Percentiles rank a stretch among this genome's conserved stretches.
phyloP scores from a whole-genome alignment of 2,797 vertebrate genomes.

The Microctenopoma stevenorrisi region DNA sequence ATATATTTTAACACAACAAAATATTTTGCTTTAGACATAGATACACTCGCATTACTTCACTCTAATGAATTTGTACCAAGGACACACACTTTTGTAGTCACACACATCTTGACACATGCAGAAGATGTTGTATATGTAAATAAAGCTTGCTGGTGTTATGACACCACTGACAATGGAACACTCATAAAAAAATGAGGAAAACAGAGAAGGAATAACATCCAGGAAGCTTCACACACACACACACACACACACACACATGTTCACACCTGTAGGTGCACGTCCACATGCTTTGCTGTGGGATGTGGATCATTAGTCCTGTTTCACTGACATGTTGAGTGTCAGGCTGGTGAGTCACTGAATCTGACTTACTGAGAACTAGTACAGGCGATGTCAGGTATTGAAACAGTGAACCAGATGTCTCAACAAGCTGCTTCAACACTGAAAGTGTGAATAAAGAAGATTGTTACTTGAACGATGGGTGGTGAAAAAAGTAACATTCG shows the following conservation, averaged over 20 bases:
- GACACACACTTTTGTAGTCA: background rate
- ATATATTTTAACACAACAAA: too few relatives aligned
- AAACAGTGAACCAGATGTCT: constrained; percentile 36
- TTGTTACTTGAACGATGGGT: background rate
- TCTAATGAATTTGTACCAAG: too few relatives aligned
- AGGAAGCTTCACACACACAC: background rate
- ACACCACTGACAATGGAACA: constrained; percentile 18
- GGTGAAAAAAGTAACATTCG: background rate
- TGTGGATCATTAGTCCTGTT: constrained; percentile 48
- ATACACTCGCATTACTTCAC: too few relatives aligned
- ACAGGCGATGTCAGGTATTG: constrained; percentile 27
- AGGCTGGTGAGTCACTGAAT: constrained; percentile 48
- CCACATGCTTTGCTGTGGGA: constrained; percentile 8
- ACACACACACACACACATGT: background rate
- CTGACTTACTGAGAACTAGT: constrained; percentile 25
- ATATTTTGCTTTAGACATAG: too few relatives aligned
- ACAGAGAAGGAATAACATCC: constrained; percentile 1
- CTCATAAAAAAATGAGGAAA: background rate
- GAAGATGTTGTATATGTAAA: constrained; percentile 1
- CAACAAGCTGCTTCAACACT: constrained; percentile 1
- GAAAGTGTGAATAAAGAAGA: background rate
- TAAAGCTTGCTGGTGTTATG: constrained; percentile 10
- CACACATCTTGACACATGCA: background rate
- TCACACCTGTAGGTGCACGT: background rate
- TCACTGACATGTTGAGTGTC: constrained; percentile 46